Percentiles rank a stretch among this genome's conserved stretches.
These are phyloP conservation scores for Fukomys damarensis DNA, from an alignment of 2,113 vertebrate genomes.

Conservation along the genomic window DNA sequence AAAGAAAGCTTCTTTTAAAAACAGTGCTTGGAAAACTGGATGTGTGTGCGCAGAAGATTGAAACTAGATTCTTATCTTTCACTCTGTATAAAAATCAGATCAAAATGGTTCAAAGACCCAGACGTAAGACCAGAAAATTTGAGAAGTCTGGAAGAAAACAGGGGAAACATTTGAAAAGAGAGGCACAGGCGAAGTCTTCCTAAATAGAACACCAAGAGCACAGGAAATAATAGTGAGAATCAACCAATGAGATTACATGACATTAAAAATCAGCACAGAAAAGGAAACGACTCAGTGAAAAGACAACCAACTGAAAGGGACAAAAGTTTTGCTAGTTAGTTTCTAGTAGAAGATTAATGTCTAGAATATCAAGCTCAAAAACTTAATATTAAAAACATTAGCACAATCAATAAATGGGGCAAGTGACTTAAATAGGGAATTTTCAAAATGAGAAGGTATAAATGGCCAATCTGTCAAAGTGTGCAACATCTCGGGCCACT, in stretches of 20 bases:
- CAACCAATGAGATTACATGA: neutral
- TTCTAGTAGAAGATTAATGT: neutral
- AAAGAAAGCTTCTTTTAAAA: neutral
- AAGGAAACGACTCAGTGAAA: neutral
- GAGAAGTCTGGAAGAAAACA: neutral
- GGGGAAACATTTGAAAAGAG: neutral
- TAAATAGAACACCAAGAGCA: neutral
- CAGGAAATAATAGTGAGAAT: neutral
- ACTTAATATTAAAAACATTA: too few relatives aligned
- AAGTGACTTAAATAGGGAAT: neutral
- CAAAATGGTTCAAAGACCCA: neutral
- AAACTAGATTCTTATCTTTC: neutral
- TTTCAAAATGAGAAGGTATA: neutral
- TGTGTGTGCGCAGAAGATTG: neutral
- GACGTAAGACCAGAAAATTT: too few relatives aligned
- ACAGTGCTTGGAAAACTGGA: neutral
- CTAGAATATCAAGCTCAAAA: neutral
- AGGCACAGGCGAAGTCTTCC: neutral
- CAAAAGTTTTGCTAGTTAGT: neutral
- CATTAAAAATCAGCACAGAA: neutral
- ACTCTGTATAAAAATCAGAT: neutral
- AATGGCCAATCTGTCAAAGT: neutral
- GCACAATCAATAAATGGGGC: too few relatives aligned
- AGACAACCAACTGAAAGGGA: neutral
- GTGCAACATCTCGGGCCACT: neutral